Evolutionary conservation across 2,113 vertebrate genomes (phyloP).

Genomic region (Cnemophilus loriae): DNA sequence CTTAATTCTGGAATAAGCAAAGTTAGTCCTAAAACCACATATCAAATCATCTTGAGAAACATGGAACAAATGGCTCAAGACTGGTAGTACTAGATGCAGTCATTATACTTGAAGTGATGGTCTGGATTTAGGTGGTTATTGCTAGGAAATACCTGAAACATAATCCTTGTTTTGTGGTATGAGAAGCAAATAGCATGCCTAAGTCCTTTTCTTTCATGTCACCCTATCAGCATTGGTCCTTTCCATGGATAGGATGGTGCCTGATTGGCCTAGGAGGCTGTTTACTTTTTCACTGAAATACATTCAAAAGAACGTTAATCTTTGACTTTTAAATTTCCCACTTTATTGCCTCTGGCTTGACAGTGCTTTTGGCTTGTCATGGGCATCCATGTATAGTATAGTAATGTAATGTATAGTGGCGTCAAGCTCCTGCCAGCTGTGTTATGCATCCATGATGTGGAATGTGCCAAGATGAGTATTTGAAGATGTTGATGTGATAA

Average conservation of each 20-base stretch:
- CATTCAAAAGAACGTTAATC: background rate
- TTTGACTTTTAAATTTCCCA: background rate
- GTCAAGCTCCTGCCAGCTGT: background rate
- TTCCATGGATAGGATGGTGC: background rate
- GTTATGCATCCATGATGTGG: background rate
- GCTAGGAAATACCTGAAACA: background rate
- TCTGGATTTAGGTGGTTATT: background rate
- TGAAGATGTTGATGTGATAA: background rate
- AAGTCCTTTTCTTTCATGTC: background rate
- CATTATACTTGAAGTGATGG: background rate
- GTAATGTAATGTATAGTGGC: background rate
- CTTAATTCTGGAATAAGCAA: background rate
- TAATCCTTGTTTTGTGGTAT: background rate
- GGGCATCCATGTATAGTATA: background rate
- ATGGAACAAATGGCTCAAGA: background rate
- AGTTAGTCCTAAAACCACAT: background rate
- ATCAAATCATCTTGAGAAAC: background rate
- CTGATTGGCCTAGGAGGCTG: background rate
- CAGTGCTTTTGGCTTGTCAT: background rate
- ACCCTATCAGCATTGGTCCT: background rate
- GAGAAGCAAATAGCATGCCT: background rate
- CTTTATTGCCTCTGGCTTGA: background rate
- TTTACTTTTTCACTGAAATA: background rate
- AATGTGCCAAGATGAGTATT: background rate
- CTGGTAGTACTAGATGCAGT: background rate